Evolutionary conservation across 2,888 invertebrate species (phyloP).

Genomic region (Phaonia tiefii): DNA sequence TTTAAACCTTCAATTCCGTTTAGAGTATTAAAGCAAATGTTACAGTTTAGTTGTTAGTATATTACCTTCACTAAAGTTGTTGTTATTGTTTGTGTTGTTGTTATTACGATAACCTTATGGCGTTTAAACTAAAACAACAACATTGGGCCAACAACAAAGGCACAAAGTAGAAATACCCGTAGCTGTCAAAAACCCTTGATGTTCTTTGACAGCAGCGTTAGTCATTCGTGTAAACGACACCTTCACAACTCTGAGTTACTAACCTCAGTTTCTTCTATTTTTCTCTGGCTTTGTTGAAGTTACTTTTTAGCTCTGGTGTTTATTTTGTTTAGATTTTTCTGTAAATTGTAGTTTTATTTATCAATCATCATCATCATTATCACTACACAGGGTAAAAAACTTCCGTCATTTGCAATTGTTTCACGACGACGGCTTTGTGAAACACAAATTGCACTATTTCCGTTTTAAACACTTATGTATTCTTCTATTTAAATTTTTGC

Average conservation of each 20-base stretch:
- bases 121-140: neutral
- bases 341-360: neutral
- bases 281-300: slow-evolving; percentile 13
- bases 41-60: slow-evolving; percentile 60
- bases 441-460: slow-evolving; percentile 25
- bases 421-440: neutral
- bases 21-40: slow-evolving; percentile 13
- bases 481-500: slow-evolving; percentile 10
- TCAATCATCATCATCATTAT: slow-evolving; percentile 14
- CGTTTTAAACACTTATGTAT: slow-evolving; percentile 5
- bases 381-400: neutral
- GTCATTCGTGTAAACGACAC: slow-evolving; percentile 45
- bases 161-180: neutral
- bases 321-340: slow-evolving; percentile 28
- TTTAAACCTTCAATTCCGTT: neutral
- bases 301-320: slow-evolving; percentile 6
- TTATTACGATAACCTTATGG: slow-evolving; percentile 33
- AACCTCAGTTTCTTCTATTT: slow-evolving; percentile 1
- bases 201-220: slow-evolving; percentile 41
- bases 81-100: slow-evolving; percentile 25
- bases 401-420: slow-evolving; percentile 40
- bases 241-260: neutral
- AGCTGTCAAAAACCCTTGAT: neutral
- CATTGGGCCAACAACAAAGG: neutral
- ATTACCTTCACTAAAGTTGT: slow-evolving; percentile 49